Conservation (phyloP, 2,888 invertebrate species). For the Spisula solida region DNA sequence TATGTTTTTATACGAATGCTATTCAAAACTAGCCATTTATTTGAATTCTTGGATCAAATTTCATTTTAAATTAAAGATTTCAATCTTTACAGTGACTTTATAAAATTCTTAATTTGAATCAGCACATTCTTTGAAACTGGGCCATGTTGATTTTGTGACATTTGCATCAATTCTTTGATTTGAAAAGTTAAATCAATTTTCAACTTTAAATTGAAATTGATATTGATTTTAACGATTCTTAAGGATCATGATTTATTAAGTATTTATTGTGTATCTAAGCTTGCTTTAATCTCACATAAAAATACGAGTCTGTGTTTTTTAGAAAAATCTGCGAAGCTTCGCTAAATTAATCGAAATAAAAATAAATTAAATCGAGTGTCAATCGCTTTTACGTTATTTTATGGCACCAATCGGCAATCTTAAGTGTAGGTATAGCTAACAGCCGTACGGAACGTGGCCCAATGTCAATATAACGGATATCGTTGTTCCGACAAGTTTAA, state of each 20-base stretch:
- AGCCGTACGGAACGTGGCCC: not conserved
- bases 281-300: not conserved
- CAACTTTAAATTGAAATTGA: not conserved
- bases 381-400: not conserved
- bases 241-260: not conserved
- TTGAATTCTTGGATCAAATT: no score
- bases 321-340: not conserved
- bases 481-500: not conserved
- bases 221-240: not conserved
- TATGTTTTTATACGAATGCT: no score
- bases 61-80: no score
- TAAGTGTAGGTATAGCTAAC: not conserved
- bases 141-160: not conserved
- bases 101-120: not conserved
- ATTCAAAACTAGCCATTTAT: no score
- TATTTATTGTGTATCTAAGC: not conserved
- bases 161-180: not conserved
- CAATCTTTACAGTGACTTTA: no score
- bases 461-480: not conserved
- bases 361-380: not conserved
- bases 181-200: not conserved
- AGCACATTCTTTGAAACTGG: not conserved
- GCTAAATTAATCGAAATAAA: conserved; percentile 2
- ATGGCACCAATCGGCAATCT: not conserved
- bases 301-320: not conserved